phyloP scores from a whole-genome alignment of 2,797 vertebrate species.

The Hozukius guyotensis region DNA sequence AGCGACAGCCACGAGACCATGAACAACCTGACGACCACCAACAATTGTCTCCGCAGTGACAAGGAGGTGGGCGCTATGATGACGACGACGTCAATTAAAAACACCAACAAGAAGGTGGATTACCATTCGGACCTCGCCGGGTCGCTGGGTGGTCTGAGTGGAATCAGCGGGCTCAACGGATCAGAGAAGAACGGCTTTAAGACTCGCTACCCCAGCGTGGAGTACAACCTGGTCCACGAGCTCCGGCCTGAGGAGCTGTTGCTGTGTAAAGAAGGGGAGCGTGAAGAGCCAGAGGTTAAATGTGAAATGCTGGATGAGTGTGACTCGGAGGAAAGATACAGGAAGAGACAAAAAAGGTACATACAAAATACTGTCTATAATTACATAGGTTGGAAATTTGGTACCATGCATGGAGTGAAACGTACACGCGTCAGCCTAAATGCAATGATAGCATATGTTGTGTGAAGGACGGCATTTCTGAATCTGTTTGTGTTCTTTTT shows the following conservation, averaged over 20 bases:
- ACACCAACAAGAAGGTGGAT: constrained; percentile 98
- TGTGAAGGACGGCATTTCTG: constrained; percentile 4
- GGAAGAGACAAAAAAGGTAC: constrained; percentile 90
- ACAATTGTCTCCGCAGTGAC: constrained; percentile 92
- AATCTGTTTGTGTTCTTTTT: constrained; percentile 52
- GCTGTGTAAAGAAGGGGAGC: constrained; percentile 68
- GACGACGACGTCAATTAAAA: constrained; percentile 90
- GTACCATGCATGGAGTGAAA: not conserved
- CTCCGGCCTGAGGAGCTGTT: constrained; percentile 87
- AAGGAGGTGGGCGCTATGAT: constrained; percentile 92
- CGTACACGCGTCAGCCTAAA: not conserved
- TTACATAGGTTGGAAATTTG: not conserved
- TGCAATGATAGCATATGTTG: not conserved
- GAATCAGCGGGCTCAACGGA: constrained; percentile 69
- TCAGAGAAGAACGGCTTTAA: constrained; percentile 92
- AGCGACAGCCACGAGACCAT: constrained; percentile 93
- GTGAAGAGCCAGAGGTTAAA: constrained; percentile 82
- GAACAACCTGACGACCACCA: constrained; percentile 94
- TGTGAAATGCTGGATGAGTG: constrained; percentile 84
- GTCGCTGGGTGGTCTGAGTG: constrained; percentile 73
- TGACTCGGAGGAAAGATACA: constrained; percentile 86
- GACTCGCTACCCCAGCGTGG: constrained; percentile 90
- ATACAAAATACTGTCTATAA: constrained; percentile 7
- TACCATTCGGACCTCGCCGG: constrained; percentile 88
- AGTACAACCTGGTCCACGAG: constrained; percentile 97